Percentiles rank a stretch among this genome's conserved stretches.
Conservation (phyloP, 2,888 invertebrate species). For the Lycocerus yunnanus region DNA sequence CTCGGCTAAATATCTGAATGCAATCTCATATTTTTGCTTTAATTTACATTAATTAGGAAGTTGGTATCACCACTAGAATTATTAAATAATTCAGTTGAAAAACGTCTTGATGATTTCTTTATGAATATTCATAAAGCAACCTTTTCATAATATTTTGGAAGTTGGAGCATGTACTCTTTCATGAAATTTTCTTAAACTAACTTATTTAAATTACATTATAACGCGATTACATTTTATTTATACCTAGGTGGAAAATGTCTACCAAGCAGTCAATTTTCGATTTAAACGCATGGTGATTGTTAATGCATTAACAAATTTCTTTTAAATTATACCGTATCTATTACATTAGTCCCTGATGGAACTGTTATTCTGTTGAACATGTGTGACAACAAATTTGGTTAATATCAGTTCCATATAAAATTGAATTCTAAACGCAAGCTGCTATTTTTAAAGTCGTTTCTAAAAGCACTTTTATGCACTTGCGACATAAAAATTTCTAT, state of each 20-base stretch:
- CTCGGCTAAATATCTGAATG: neutral
- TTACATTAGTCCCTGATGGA: neutral
- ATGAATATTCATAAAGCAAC: conserved; percentile 19
- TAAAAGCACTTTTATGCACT: neutral
- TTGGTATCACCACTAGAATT: conserved; percentile 16
- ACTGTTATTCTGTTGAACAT: neutral
- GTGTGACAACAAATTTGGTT: conserved; percentile 1
- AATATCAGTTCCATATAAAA: neutral
- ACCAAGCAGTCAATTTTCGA: neutral
- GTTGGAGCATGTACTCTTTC: neutral
- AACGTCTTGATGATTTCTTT: conserved; percentile 16
- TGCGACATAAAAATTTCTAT: neutral
- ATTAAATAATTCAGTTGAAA: conserved; percentile 16
- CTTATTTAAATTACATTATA: neutral
- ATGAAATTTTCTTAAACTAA: neutral
- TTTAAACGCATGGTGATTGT: neutral
- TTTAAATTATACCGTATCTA: neutral
- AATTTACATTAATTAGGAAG: conserved; percentile 14
- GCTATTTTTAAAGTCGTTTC: neutral
- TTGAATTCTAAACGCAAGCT: neutral
- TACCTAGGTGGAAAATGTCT: neutral
- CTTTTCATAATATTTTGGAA: conserved; percentile 12
- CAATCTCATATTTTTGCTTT: conserved; percentile 5
- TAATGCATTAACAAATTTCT: neutral
- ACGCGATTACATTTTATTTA: neutral